Evolutionary conservation across 1,140 invertebrate genomes (phyloP), one percentile per base, ranked within the genome.

Genomic region (Pollicipes pollicipes): DNA sequence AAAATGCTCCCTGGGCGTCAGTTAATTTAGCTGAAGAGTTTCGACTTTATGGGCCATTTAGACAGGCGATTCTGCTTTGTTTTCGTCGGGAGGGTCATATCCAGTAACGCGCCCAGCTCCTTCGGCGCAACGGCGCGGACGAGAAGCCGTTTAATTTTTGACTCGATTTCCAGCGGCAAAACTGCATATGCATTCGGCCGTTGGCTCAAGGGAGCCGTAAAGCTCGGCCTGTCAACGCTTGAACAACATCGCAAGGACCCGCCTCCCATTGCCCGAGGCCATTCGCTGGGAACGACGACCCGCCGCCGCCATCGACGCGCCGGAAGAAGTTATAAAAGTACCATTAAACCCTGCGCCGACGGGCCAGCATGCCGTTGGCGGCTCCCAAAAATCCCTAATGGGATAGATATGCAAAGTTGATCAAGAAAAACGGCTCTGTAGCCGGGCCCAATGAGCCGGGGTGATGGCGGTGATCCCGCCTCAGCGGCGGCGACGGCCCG

Each of bases 301-400:
- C 45, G 24, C 10, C 45, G 45, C 17, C 45, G 45, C 45, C 45
- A 58, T 58, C 45, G 45, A 58, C 45, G 45, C 13, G 45, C 13
- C 45, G 45, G 45, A 58, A 58, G 45, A 58, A 58, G 45, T 58
- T 58, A 58, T 58, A 58, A 58, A 58, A 58, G 45, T 58, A 21
- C 45, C 45, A 58, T 58, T 58, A 58, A 58, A 58, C 45, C 45
- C 45, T 10, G 2, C 13, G 13, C 13, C 8, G 45, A 10, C 45
- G 13, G 13, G 45, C 45, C 45, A 21, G 45, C 45, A 21, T 21
- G 45, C 17, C 45, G 45, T 58, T 58, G 45, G 45, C 45, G 45
- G 45, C 45, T 58, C 45, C 13, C 13, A 58, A 58, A 58, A 58
- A 58, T 58, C 13, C 45, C 13, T 58, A 58, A 58, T 58, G 45